Base-by-base conservation (phyloP, 1,140 invertebrate species). In the Panagrolaimus sp. region DNA sequence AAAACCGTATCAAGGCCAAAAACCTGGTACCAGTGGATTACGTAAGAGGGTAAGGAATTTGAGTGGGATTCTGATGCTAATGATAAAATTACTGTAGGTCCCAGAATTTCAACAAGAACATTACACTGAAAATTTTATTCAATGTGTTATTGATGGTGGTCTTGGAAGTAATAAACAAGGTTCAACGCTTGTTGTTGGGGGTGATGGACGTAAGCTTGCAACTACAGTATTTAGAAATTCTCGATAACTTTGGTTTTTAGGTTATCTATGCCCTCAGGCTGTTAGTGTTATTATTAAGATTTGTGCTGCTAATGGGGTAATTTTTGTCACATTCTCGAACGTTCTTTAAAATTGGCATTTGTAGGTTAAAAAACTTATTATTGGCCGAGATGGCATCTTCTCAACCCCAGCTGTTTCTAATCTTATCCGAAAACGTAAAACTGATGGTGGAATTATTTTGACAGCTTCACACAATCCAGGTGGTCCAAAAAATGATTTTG, bases 391-490 rank as follows among this genome's bases (percentile, higher is more conserved):
- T 87, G 95, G 94, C 12, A 91, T 98, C 68, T 86, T 98, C 8
- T 97, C 94, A 32, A 98, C 96, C 10, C 96, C 96, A 28, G 93
- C 95, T 24, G 91, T 96, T 0, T 98, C 96, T 1, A 89, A 89
- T 78, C 86, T 97, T 43, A 98, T 98, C 80, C 88, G 95, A 14
- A 69, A 73, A 48, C 64, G 66, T 38, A 32, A 63, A 43, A 83
- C 91, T 44, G 75, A 84, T 87, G 93, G 95, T 77, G 96, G 95
- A 26, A 97, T 99, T 80, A 90, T 99, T 21, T 85, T 98, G 17
- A 99, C 96, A 21, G 96, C 96, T 0, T 96, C 93, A 63, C 96
- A 99, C 84, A 99, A 99, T 87, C 96, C 96, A 28, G 96, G 96
- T 72, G 96, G 96, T 55, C 91, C 92, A 5, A 88, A 96, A 83